Evolutionary conservation across 1,140 invertebrate genomes (phyloP).

Genomic region (Rhyzopertha dominica): DNA sequence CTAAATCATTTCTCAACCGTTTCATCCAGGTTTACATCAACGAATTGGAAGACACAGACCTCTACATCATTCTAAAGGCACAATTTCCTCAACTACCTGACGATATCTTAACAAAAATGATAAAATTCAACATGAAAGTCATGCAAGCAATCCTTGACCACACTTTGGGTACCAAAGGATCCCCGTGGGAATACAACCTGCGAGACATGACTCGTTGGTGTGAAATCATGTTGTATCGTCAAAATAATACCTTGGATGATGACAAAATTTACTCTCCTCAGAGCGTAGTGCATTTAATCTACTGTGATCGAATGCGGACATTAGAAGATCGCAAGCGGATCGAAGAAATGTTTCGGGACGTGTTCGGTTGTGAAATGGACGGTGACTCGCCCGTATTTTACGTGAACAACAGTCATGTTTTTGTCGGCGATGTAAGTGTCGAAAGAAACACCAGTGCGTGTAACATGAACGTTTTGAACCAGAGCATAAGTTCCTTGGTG

Average conservation of each 20-base stretch:
- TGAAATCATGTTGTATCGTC: constrained; percentile 52
- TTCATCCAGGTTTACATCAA: constrained; percentile 96
- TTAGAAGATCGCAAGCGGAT: constrained; percentile 64
- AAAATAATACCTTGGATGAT: constrained; percentile 13
- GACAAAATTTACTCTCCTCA: constrained; percentile 26
- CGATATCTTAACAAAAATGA: constrained; percentile 65
- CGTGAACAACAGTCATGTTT: constrained; percentile 50
- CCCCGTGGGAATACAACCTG: constrained; percentile 96
- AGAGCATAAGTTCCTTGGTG: constrained; percentile 53
- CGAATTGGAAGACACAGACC: constrained; percentile 70
- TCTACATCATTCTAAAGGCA: constrained; percentile 56
- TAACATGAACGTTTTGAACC: constrained; percentile 43
- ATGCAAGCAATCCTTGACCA: constrained; percentile 58
- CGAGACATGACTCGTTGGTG: constrained; percentile 94
- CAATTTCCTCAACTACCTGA: constrained; percentile 53
- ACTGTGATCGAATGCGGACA: constrained; percentile 75
- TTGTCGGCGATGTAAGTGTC: constrained; percentile 56
- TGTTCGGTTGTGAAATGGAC: constrained; percentile 50
- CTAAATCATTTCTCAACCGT: constrained; percentile 95
- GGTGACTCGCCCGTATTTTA: constrained; percentile 48
- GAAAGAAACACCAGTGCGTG: constrained; percentile 44
- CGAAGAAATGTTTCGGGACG: constrained; percentile 55
- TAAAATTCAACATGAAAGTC: constrained; percentile 74
- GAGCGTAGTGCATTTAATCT: constrained; percentile 63
- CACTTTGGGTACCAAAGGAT: constrained; percentile 68